These are phyloP conservation scores for Cheilosia vulpina DNA, from an alignment of 2,888 invertebrate genomes.

Conservation along the genomic window DNA sequence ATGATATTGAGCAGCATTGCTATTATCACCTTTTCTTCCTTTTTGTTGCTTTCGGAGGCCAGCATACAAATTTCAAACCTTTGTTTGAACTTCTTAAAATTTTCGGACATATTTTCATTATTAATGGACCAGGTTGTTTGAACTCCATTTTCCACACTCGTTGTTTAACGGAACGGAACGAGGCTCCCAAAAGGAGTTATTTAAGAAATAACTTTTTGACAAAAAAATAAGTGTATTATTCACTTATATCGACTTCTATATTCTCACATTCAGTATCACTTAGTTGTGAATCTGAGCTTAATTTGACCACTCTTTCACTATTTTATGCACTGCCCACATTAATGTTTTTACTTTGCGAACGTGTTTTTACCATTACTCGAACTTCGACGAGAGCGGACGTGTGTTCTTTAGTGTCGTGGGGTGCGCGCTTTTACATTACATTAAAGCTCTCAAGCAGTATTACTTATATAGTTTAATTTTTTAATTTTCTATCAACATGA, in stretches of 20 bases:
- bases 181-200: no score
- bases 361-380: no score
- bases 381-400: no score
- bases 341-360: no score
- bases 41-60: constrained; percentile 6
- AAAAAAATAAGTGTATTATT: background rate
- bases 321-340: no score
- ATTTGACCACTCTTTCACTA: background rate
- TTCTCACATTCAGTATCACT: constrained; percentile 8
- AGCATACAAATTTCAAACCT: constrained; percentile 16
- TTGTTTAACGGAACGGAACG: no score
- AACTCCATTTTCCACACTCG: constrained; percentile 4
- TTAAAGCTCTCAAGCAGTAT: no score
- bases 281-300: constrained; percentile 1
- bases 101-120: constrained; percentile 27
- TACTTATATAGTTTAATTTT: no score
- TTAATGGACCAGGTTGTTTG: constrained; percentile 15
- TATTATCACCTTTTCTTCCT: constrained; percentile 12
- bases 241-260: constrained; percentile 15
- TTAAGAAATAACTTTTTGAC: no score
- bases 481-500: no score
- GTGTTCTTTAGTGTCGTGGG: no score
- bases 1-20: constrained; percentile 23
- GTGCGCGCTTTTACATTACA: no score
- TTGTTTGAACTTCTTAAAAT: constrained; percentile 25